A percentile compares a stretch with the other conserved stretches of the same genome.
Conservation (phyloP, 2,888 invertebrate genomes). For the Hartigia nigra region DNA sequence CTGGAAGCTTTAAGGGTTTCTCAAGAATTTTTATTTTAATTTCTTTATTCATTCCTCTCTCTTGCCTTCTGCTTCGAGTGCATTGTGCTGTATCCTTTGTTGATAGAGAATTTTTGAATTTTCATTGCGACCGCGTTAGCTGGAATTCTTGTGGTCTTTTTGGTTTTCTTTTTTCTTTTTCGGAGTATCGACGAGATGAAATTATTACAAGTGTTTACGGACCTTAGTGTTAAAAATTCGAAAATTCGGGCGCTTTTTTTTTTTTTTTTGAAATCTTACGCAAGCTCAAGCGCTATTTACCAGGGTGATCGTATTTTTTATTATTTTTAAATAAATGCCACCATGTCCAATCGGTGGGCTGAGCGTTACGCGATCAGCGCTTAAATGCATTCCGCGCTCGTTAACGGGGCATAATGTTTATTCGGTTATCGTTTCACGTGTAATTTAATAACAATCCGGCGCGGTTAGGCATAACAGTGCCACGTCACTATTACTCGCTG, state of each 20-base stretch:
- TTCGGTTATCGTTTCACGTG: conserved; percentile 60
- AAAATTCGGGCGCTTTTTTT: too few relatives aligned
- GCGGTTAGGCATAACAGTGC: conserved; percentile 57
- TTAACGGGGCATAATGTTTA: conserved; percentile 61
- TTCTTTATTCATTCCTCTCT: not conserved
- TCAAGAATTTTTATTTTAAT: not conserved
- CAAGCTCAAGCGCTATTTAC: too few relatives aligned
- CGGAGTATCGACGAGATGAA: not conserved
- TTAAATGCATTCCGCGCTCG: conserved; percentile 49
- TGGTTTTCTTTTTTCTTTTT: not conserved
- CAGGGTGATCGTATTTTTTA: not conserved
- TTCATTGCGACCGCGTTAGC: not conserved
- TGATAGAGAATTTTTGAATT: conserved; percentile 26
- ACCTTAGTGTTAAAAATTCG: not conserved
- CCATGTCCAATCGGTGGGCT: not conserved
- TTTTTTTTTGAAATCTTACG: too few relatives aligned
- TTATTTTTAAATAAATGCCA: not conserved
- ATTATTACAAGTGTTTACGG: not conserved
- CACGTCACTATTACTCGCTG: conserved; percentile 49
- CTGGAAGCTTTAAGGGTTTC: not conserved
- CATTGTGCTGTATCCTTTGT: conserved; percentile 22
- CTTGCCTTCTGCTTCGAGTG: not conserved
- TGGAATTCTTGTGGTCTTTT: not conserved
- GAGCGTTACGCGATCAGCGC: conserved; percentile 9
- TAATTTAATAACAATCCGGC: conserved; percentile 64